Conservation (phyloP, 1,140 invertebrate genomes). For the Neelides sp. region DNA sequence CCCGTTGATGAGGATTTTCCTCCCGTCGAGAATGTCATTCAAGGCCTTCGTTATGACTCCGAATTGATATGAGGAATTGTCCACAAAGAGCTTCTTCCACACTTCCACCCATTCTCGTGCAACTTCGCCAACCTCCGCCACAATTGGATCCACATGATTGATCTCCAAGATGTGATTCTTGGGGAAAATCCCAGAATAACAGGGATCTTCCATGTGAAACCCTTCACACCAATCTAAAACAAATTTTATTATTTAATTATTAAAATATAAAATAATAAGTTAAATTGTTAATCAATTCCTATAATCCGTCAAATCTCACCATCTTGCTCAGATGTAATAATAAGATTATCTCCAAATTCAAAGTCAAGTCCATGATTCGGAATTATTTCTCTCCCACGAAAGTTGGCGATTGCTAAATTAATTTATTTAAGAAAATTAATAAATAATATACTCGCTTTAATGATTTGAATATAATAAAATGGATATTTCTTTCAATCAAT, state of each 20-base stretch:
- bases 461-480: too few relatives aligned
- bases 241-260: constrained; percentile 28
- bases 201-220: constrained; percentile 63
- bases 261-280: neutral
- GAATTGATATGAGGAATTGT: constrained; percentile 27
- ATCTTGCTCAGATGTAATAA: constrained; percentile 76
- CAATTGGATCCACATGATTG: neutral
- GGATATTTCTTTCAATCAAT: too few relatives aligned
- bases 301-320: constrained; percentile 38
- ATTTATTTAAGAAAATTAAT: neutral
- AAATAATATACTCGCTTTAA: too few relatives aligned
- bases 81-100: constrained; percentile 81
- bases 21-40: constrained; percentile 70
- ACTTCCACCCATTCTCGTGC: constrained; percentile 82
- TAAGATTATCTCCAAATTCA: constrained; percentile 79
- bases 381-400: constrained; percentile 13
- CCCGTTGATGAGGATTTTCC: constrained; percentile 66
- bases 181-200: constrained; percentile 44
- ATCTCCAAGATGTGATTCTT: constrained; percentile 1
- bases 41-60: constrained; percentile 62
- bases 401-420: constrained; percentile 15
- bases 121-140: constrained; percentile 38
- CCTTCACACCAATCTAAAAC: constrained; percentile 71
- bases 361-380: constrained; percentile 52
- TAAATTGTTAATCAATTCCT: neutral